These are phyloP conservation scores for Crotalus horridus DNA, from an alignment of 2,113 vertebrate genomes.

Conservation along the genomic window DNA sequence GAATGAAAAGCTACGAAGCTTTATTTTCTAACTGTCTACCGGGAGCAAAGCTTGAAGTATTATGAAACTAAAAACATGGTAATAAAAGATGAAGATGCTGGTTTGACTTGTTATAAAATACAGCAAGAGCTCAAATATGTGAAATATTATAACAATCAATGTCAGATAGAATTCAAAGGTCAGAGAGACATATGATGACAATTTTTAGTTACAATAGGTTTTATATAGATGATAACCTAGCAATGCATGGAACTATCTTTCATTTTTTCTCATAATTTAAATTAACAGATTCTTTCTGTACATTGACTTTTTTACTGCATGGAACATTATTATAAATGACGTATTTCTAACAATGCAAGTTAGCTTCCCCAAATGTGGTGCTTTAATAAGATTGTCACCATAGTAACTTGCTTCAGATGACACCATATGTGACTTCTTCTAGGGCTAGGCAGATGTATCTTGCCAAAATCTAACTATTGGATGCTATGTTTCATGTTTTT, in stretches of 20 bases:
- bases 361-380: conserved; percentile 47
- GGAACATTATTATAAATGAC: conserved; percentile 54
- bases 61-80: not conserved
- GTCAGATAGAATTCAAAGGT: conserved; percentile 6
- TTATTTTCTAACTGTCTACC: not conserved
- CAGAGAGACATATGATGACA: not conserved
- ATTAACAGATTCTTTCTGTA: conserved; percentile 54
- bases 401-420: conserved; percentile 61
- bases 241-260: not conserved
- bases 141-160: not conserved
- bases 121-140: not conserved
- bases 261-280: conserved; percentile 48
- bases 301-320: conserved; percentile 53
- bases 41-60: not conserved
- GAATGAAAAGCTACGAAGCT: not conserved
- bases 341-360: conserved; percentile 63
- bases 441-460: conserved; percentile 6
- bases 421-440: conserved; percentile 39
- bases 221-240: not conserved
- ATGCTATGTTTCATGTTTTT: not conserved
- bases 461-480: conserved; percentile 34
- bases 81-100: not conserved
- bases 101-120: not conserved
- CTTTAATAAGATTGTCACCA: conserved; percentile 69
- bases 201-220: conserved; percentile 20